A percentile compares a stretch with the other conserved stretches of the same genome.
Conservation (phyloP, 2,113 vertebrate species). For the Cercocebus atys region DNA sequence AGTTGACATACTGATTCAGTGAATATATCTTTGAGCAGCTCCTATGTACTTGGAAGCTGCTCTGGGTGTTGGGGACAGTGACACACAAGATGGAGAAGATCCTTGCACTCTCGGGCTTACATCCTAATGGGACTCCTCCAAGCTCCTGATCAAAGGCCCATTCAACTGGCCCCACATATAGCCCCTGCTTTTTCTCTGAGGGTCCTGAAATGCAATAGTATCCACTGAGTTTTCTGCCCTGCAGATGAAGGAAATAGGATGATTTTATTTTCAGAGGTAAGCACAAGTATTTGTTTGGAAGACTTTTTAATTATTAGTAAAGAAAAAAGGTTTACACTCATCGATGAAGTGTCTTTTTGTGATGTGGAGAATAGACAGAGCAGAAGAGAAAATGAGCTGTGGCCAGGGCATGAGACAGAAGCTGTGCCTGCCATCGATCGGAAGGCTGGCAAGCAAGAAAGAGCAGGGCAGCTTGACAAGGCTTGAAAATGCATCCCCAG, state of each 20-base stretch:
- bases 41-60: background rate
- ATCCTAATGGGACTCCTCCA: background rate
- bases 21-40: background rate
- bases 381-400: background rate
- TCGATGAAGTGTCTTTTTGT: background rate
- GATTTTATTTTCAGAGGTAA: background rate
- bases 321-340: background rate
- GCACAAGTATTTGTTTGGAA: background rate
- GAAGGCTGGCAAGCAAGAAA: background rate
- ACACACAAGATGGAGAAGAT: background rate
- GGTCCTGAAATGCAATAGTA: background rate
- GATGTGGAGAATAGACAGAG: background rate
- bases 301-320: background rate
- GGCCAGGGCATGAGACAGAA: accelerated
- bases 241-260: background rate
- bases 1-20: background rate
- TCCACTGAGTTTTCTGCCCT: background rate
- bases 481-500: background rate
- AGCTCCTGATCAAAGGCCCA: background rate
- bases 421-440: background rate
- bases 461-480: background rate
- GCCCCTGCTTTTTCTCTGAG: background rate
- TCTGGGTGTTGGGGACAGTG: background rate
- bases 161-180: accelerated
- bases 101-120: background rate